Percentiles rank a stretch among this genome's conserved stretches.
Evolutionary conservation across 2,888 invertebrate species (phyloP).

Genomic region (Drosophila peninsularis): DNA sequence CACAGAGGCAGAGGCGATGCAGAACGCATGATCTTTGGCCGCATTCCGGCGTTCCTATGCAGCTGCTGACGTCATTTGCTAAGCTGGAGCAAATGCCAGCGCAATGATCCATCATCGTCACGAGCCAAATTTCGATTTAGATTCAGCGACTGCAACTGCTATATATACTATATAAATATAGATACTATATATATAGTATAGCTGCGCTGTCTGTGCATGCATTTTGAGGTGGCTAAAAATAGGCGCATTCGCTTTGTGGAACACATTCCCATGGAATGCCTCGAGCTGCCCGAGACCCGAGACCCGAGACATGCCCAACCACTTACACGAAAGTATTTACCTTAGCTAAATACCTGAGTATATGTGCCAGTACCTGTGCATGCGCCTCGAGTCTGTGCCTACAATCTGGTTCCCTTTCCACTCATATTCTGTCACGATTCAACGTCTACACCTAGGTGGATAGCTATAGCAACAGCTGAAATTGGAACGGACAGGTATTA

Average conservation of each 20-base stretch:
- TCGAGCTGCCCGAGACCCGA: slow-evolving; percentile 1
- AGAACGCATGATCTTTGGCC: slow-evolving; percentile 18
- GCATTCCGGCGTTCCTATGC: slow-evolving; percentile 27
- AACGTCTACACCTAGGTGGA: slow-evolving; percentile 9
- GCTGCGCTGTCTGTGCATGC: slow-evolving; percentile 28
- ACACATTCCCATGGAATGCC: slow-evolving; percentile 45
- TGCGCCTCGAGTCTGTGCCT: slow-evolving; percentile 8
- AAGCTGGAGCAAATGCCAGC: slow-evolving; percentile 50
- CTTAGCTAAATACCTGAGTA: slow-evolving; percentile 5
- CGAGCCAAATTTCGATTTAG: slow-evolving; percentile 35
- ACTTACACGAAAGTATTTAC: slow-evolving; percentile 12
- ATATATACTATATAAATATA: background rate
- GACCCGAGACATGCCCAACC: slow-evolving; percentile 2
- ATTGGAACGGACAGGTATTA: background rate
- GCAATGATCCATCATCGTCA: slow-evolving; percentile 52
- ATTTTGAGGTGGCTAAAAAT: slow-evolving; percentile 50
- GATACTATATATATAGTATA: background rate
- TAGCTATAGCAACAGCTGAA: slow-evolving; percentile 8
- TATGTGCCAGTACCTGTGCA: background rate
- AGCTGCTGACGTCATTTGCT: slow-evolving; percentile 56
- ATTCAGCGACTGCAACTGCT: slow-evolving; percentile 11
- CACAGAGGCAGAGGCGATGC: slow-evolving; percentile 3
- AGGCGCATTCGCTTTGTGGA: slow-evolving; percentile 21
- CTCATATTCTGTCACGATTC: slow-evolving; percentile 67
- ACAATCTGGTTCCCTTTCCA: slow-evolving; percentile 65